phyloP scores from a whole-genome alignment of 2,797 vertebrate genomes.

The Decapterus maruadsi region DNA sequence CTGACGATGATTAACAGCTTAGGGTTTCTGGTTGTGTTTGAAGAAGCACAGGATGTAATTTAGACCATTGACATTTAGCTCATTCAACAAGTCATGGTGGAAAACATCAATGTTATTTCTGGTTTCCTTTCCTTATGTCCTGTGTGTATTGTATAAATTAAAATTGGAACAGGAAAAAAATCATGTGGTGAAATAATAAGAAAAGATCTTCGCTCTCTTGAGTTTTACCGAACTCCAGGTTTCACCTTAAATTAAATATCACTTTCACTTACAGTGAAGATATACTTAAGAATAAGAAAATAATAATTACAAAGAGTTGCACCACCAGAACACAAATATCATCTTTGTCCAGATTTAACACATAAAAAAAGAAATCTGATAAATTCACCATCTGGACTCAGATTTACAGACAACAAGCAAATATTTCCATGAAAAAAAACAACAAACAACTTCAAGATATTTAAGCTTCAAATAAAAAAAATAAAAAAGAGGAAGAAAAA shows the following conservation, averaged over 20 bases:
- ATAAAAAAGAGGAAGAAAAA: background rate
- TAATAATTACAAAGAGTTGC: background rate
- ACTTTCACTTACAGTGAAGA: slow-evolving; percentile 11
- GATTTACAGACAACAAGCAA: background rate
- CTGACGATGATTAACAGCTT: background rate
- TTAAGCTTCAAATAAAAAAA: slow-evolving; percentile 6
- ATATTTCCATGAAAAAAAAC: background rate
- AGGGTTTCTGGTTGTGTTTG: background rate
- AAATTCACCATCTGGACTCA: background rate
- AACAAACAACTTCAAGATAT: background rate
- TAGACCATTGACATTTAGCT: background rate
- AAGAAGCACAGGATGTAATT: slow-evolving; percentile 7
- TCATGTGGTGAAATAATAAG: background rate
- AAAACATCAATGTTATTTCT: background rate
- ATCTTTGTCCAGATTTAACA: background rate
- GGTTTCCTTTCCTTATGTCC: background rate
- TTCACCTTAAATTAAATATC: background rate
- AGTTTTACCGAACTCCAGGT: background rate
- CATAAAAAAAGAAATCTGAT: background rate
- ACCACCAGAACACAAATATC: background rate
- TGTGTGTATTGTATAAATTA: background rate
- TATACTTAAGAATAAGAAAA: background rate
- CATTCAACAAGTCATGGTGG: background rate
- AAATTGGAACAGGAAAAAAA: background rate
- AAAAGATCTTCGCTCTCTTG: background rate